phyloP scores from a whole-genome alignment of 92 coral and sea anemone species.

The Porites divaricata region DNA sequence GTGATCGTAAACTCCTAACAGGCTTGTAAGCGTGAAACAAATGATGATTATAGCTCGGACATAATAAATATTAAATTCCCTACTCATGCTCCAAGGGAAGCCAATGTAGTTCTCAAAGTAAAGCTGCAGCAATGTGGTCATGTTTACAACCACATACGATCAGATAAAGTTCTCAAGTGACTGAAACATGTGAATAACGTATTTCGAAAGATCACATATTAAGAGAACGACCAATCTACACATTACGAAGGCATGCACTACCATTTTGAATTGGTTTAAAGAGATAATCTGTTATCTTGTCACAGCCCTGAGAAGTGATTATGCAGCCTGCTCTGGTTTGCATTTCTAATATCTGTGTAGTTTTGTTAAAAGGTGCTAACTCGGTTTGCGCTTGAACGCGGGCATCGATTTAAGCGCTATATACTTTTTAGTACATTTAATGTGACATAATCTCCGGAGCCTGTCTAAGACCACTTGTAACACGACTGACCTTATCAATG shows the following conservation, averaged over 20 bases:
- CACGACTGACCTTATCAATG: too few species aligned
- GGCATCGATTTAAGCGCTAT: too few species aligned
- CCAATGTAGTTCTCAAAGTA: background rate
- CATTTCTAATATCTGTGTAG: too few species aligned
- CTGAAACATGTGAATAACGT: background rate
- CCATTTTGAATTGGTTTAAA: background rate
- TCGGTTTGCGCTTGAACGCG: too few species aligned
- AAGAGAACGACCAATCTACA: background rate
- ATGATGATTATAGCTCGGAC: background rate
- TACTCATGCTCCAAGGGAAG: background rate
- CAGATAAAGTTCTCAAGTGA: background rate
- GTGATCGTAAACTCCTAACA: conserved; percentile 13
- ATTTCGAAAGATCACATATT: background rate
- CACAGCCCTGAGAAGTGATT: too few species aligned
- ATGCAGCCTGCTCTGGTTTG: too few species aligned
- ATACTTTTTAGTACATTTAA: too few species aligned
- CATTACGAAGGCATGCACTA: conserved; percentile 5
- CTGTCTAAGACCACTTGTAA: too few species aligned
- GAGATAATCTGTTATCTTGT: background rate
- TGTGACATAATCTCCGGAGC: too few species aligned
- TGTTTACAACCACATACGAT: conserved; percentile 3
- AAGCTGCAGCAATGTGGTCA: background rate
- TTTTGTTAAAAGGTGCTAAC: too few species aligned
- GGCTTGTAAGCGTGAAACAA: background rate
- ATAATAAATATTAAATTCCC: background rate